These are phyloP conservation scores for Phymanthus crucifer DNA, from an alignment of 92 coral and sea anemone species.

Conservation along the genomic window DNA sequence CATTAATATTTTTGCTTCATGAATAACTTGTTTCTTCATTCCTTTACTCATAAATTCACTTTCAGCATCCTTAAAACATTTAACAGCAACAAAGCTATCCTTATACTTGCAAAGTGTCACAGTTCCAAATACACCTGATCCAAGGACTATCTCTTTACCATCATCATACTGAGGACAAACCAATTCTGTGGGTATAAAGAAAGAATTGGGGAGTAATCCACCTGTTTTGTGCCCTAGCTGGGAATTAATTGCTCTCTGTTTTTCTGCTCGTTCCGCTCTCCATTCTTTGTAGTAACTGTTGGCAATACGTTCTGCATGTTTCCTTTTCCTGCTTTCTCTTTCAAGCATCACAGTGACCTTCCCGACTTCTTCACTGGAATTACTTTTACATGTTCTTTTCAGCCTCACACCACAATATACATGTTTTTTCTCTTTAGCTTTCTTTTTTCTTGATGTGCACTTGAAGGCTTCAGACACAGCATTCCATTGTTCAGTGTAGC, in stretches of 20 bases:
- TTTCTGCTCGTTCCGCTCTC: slow-evolving; percentile 3
- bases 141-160: background rate
- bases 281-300: slow-evolving; percentile 20
- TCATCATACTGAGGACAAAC: background rate
- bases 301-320: slow-evolving; percentile 14
- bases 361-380: background rate
- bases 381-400: background rate
- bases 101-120: slow-evolving; percentile 16
- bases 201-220: background rate
- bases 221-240: background rate
- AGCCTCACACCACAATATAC: slow-evolving; percentile 4
- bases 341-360: slow-evolving; percentile 2
- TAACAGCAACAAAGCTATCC: slow-evolving; percentile 17
- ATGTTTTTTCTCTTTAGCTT: slow-evolving; percentile 1
- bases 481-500: background rate
- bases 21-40: slow-evolving; percentile 7
- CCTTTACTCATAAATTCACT: background rate
- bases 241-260: background rate
- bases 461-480: background rate
- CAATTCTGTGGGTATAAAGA: slow-evolving; percentile 5
- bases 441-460: slow-evolving; percentile 34
- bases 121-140: slow-evolving; percentile 23
- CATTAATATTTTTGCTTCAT: slow-evolving; percentile 20
- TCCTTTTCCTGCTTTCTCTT: slow-evolving; percentile 4
- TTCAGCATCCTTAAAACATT: slow-evolving; percentile 6